Evolutionary conservation across 1,140 invertebrate genomes (phyloP).

Genomic region (Epicauta chinensis): DNA sequence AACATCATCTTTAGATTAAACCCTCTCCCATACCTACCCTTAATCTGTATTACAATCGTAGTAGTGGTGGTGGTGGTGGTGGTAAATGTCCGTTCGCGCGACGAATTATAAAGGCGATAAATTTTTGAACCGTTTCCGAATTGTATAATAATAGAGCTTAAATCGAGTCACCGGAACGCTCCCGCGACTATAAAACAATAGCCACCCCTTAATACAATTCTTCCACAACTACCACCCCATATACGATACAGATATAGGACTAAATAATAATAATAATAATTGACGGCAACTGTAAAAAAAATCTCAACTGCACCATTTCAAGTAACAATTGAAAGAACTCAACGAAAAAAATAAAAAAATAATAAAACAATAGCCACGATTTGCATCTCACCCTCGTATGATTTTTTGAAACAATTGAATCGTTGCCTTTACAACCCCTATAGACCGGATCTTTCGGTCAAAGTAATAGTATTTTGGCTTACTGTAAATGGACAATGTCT

Average conservation of each 20-base stretch:
- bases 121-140: constrained; percentile 26
- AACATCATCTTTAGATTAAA: too few relatives aligned
- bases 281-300: constrained; percentile 19
- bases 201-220: constrained; percentile 23
- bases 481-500: not conserved
- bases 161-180: constrained; percentile 22
- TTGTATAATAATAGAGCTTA: constrained; percentile 12
- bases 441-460: too few relatives aligned
- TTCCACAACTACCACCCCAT: constrained; percentile 3
- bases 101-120: constrained; percentile 21
- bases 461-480: too few relatives aligned
- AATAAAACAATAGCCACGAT: constrained; percentile 21
- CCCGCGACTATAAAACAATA: constrained; percentile 22
- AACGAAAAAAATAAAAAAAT: too few relatives aligned
- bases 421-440: not conserved
- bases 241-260: too few relatives aligned
- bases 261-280: too few relatives aligned
- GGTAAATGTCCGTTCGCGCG: too few relatives aligned
- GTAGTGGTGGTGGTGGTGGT: too few relatives aligned
- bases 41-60: too few relatives aligned
- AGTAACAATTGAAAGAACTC: constrained; percentile 25
- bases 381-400: constrained; percentile 24
- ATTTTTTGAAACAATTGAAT: constrained; percentile 23
- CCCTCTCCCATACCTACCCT: too few relatives aligned
- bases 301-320: constrained; percentile 13